Percentiles rank a stretch among this genome's conserved stretches.
These are phyloP conservation scores for Tortricodes alternella DNA, from an alignment of 2,888 invertebrate genomes.

Conservation along the genomic window DNA sequence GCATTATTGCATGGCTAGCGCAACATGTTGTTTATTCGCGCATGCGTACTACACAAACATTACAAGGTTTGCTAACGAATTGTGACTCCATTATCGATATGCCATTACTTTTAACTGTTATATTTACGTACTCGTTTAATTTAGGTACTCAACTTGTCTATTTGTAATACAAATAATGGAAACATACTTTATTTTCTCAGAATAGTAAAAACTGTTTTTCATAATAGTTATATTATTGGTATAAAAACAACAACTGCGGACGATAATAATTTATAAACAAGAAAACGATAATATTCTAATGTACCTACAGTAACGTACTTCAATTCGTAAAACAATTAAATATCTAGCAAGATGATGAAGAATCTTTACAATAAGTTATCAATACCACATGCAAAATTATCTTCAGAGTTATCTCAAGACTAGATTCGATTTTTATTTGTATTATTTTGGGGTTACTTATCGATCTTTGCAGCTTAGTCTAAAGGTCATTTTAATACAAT, in stretches of 20 bases:
- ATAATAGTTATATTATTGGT: too few species aligned
- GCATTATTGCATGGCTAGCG: conserved; percentile 63
- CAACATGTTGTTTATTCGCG: conserved; percentile 65
- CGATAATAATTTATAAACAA: too few species aligned
- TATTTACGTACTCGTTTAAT: conserved; percentile 13
- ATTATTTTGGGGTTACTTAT: neutral
- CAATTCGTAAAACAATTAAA: too few species aligned
- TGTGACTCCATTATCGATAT: conserved; percentile 22
- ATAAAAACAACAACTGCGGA: too few species aligned
- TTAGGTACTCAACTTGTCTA: neutral
- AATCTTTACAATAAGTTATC: too few species aligned
- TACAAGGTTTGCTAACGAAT: conserved; percentile 24
- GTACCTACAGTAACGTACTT: too few species aligned
- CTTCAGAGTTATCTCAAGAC: too few species aligned
- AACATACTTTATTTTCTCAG: neutral
- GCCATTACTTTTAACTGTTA: neutral
- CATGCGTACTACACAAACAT: conserved; percentile 51
- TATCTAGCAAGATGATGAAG: too few species aligned
- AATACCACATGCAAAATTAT: too few species aligned
- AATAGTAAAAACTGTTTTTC: neutral
- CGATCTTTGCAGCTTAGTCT: conserved; percentile 30
- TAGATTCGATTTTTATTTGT: too few species aligned
- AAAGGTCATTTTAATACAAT: conserved; percentile 46
- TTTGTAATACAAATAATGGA: neutral
- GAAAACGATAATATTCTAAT: too few species aligned